Conservation (phyloP, 2,797 vertebrate species). For the Ctenopoma multispine region DNA sequence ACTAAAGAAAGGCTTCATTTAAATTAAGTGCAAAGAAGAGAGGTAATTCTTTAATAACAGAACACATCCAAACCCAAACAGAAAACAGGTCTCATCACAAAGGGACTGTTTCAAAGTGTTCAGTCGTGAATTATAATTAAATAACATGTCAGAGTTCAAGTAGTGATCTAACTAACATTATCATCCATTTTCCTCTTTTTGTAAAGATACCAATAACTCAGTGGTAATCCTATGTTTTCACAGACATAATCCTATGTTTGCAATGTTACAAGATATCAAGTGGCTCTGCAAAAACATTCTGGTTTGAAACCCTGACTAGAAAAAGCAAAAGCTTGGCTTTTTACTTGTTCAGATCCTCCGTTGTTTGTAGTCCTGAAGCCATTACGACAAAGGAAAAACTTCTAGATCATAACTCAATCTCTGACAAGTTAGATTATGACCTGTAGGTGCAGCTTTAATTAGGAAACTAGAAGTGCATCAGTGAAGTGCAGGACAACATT, state of each 20-base stretch:
- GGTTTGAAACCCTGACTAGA: slow-evolving; percentile 33
- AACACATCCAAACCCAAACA: slow-evolving; percentile 71
- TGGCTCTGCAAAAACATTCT: slow-evolving; percentile 9
- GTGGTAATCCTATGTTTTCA: slow-evolving; percentile 14
- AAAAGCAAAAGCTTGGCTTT: slow-evolving; percentile 19
- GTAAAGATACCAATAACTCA: slow-evolving; percentile 18
- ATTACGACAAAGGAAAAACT: slow-evolving; percentile 14
- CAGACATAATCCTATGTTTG: slow-evolving; percentile 11
- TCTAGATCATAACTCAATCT: slow-evolving; percentile 42
- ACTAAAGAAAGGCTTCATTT: neutral
- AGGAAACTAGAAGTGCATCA: slow-evolving; percentile 50
- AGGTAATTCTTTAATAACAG: slow-evolving; percentile 73
- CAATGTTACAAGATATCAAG: slow-evolving; percentile 31
- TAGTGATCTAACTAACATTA: slow-evolving; percentile 23
- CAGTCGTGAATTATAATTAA: slow-evolving; percentile 44
- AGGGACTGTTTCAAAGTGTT: slow-evolving; percentile 50
- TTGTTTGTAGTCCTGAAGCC: slow-evolving; percentile 9
- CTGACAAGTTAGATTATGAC: slow-evolving; percentile 52
- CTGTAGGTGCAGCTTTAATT: slow-evolving; percentile 45
- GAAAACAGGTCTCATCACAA: slow-evolving; percentile 60
- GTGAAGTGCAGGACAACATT: slow-evolving; percentile 62
- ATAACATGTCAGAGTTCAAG: slow-evolving; percentile 52
- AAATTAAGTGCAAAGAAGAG: slow-evolving; percentile 63
- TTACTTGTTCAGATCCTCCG: slow-evolving; percentile 9
- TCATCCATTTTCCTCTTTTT: neutral